Conservation (phyloP, 2,797 vertebrate genomes). For the Astyanax mexicanus region DNA sequence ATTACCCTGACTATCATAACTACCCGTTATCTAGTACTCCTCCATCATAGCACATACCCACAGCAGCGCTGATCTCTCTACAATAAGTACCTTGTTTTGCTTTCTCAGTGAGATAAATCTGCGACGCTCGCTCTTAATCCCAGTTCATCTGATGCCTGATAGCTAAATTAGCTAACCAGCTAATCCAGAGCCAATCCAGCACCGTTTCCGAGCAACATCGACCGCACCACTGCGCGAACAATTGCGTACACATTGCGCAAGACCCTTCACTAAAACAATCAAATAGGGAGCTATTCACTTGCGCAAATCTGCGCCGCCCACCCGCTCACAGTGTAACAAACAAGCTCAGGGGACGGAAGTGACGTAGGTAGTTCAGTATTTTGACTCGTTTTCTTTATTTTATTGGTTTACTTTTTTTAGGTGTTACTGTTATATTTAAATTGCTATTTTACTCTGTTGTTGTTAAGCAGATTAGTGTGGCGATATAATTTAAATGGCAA, state of each 20-base stretch:
- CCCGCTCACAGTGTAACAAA: not conserved
- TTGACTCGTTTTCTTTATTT: too few relatives aligned
- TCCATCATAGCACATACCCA: not conserved
- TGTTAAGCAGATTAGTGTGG: too few relatives aligned
- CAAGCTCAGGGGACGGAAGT: not conserved
- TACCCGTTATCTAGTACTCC: not conserved
- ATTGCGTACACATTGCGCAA: not conserved
- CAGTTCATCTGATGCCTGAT: slow-evolving; percentile 15
- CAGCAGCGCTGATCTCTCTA: not conserved
- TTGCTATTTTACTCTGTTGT: too few relatives aligned
- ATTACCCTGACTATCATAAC: not conserved
- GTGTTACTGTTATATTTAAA: too few relatives aligned
- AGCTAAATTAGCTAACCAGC: slow-evolving; percentile 46
- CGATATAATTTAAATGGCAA: too few relatives aligned
- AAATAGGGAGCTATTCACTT: too few relatives aligned
- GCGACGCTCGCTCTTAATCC: not conserved
- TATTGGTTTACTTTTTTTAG: too few relatives aligned
- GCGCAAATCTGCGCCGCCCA: not conserved
- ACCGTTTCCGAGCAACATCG: not conserved
- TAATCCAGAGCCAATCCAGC: slow-evolving; percentile 47
- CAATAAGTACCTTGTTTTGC: slow-evolving; percentile 28
- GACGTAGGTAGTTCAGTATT: not conserved
- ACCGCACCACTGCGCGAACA: not conserved
- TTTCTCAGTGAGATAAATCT: not conserved
- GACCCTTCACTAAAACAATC: not conserved